Base-by-base conservation (phyloP, 1,140 invertebrate genomes). In the Euwallacea fornicatus region DNA sequence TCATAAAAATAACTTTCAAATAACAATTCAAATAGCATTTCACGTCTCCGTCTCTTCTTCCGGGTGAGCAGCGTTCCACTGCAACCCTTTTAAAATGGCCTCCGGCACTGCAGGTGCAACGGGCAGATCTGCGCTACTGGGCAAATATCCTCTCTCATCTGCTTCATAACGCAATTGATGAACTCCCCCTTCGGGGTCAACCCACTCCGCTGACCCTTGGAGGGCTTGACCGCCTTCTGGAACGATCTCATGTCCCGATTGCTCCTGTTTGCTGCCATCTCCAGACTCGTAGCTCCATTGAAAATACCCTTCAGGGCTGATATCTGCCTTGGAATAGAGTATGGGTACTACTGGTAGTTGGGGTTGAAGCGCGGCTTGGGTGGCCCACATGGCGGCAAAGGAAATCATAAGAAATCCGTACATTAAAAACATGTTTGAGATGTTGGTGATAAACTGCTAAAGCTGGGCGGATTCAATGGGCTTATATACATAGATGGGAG, bases 141-240 rank as follows among this genome's bases (percentile, higher is more conserved):
- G 83, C 7, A 80, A 80, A 76, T 84, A 88, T 10, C 87, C 87
- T 58, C 87, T 85, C 76, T 88, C 86, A 75, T 88, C 86, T 16
- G 87, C 86, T n/a, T 82, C 84, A 73, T 86, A 88, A 1, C 61
- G 84, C 8, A 89, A 77, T 46, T 79, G 80, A 67, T 89, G 85
- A 8, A 84, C 73, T 41, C 84, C 84, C 8, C 88, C 88, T 69
- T 89, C 86, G 9, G 88, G 87, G 67, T 86, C 87, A 7, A 85
- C 86, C 77, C 89, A 91, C 11, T 86, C 85, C 78, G 87, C 90
- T 2, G 85, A 86, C 2, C 89, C 89, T 16, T 82, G 78, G 73
- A 88, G 86, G 0, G 87, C 86, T 63, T 87, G 83, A 71, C 80
- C 83, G 42, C 82, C 78, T n/a, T 72, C 77, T 11, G 84, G 81